These are phyloP conservation scores for Pyrrhosoma nymphula DNA, from an alignment of 2,888 invertebrate genomes.

Conservation along the genomic window DNA sequence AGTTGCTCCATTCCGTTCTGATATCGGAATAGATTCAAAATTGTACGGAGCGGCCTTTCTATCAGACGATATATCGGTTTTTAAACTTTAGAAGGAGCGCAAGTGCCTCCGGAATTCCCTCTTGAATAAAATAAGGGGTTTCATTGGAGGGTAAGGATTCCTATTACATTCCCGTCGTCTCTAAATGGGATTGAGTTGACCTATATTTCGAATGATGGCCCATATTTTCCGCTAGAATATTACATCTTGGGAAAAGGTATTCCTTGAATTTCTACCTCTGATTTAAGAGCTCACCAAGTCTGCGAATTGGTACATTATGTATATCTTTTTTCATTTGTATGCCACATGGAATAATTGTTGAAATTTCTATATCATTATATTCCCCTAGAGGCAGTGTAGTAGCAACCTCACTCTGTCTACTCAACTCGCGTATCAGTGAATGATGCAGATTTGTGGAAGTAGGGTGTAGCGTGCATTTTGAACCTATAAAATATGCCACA, in stretches of 20 bases:
- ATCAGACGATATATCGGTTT: background rate
- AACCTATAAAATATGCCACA: too few relatives aligned
- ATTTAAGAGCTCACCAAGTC: background rate
- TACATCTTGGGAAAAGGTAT: too few relatives aligned
- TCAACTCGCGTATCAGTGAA: too few relatives aligned
- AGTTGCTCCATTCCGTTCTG: too few relatives aligned
- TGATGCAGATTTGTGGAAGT: too few relatives aligned
- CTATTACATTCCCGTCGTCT: background rate
- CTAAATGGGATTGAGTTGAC: background rate
- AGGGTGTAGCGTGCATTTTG: too few relatives aligned
- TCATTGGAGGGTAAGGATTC: background rate
- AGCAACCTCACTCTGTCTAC: too few relatives aligned
- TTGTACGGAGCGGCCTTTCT: background rate
- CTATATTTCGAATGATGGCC: background rate
- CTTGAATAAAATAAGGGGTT: background rate
- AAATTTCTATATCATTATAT: too few relatives aligned
- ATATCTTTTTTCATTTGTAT: background rate
- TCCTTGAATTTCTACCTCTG: background rate
- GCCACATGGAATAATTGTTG: too few relatives aligned
- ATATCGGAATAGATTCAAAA: background rate
- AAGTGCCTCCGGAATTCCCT: background rate
- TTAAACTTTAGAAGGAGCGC: background rate
- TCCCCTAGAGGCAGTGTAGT: too few relatives aligned
- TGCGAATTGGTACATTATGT: background rate
- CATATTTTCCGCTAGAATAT: background rate